Evolutionary conservation across 2,113 vertebrate genomes (phyloP).

Genomic region (Leuciscus idus): DNA sequence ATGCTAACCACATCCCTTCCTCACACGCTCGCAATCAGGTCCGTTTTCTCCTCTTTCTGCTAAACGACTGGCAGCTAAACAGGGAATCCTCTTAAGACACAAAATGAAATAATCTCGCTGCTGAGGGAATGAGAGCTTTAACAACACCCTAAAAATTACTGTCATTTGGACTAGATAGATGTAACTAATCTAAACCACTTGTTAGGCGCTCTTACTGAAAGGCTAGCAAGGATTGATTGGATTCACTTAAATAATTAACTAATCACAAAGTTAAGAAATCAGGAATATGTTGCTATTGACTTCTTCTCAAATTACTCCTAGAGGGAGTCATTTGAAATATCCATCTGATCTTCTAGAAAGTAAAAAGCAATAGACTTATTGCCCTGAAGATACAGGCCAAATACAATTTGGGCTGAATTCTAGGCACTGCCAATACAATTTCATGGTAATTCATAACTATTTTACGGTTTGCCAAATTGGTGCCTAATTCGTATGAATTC

Average conservation of each 20-base stretch:
- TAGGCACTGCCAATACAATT: not conserved
- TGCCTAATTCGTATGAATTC: not conserved
- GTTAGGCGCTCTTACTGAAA: not conserved
- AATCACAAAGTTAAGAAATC: conserved; percentile 6
- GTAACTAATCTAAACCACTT: conserved; percentile 15
- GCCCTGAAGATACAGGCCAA: conserved; percentile 7
- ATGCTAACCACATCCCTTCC: conserved; percentile 23
- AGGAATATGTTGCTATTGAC: not conserved
- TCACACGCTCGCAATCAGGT: conserved; percentile 25
- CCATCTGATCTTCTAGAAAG: not conserved
- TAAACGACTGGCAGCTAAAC: conserved; percentile 18
- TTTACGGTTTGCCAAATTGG: not conserved
- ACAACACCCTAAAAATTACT: conserved; percentile 11
- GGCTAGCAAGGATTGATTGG: not conserved
- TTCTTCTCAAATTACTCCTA: not conserved
- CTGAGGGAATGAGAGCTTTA: not conserved
- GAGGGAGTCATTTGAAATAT: not conserved
- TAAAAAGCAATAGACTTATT: conserved; percentile 13
- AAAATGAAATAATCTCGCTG: conserved; percentile 11
- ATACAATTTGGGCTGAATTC: not conserved
- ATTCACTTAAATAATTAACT: conserved; percentile 40
- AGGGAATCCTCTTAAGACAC: conserved; percentile 24
- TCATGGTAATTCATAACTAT: not conserved
- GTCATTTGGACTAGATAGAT: conserved; percentile 10
- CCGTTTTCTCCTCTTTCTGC: not conserved